These are phyloP conservation scores for Gavia stellata DNA, from an alignment of 2,113 vertebrate genomes.

Conservation along the genomic window DNA sequence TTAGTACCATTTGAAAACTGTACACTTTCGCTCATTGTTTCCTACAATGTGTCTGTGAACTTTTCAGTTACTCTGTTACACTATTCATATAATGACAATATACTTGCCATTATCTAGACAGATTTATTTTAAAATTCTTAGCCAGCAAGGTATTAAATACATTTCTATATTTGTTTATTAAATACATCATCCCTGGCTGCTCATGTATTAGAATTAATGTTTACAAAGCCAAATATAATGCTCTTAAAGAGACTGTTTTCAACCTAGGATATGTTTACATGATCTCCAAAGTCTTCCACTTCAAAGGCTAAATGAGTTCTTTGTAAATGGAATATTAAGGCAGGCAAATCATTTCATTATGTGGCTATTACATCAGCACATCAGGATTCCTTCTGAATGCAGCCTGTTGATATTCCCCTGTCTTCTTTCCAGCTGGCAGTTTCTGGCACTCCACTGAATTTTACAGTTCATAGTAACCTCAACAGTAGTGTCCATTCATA, in stretches of 20 bases:
- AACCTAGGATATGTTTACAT: slow-evolving; percentile 68
- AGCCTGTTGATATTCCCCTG: slow-evolving; percentile 62
- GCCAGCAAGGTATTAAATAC: background rate
- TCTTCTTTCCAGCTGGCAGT: slow-evolving; percentile 58
- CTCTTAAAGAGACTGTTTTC: slow-evolving; percentile 50
- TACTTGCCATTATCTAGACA: slow-evolving; percentile 43
- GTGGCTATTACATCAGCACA: slow-evolving; percentile 69
- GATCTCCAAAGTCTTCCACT: slow-evolving; percentile 67
- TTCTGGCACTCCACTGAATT: slow-evolving; percentile 48
- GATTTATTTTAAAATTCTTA: background rate
- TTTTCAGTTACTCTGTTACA: slow-evolving; percentile 12
- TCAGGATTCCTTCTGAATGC: slow-evolving; percentile 72
- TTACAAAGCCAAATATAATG: slow-evolving; percentile 49
- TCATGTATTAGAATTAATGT: slow-evolving; percentile 38
- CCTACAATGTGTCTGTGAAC: background rate
- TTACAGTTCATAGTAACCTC: slow-evolving; percentile 51
- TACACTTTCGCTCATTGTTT: background rate
- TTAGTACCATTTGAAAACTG: background rate
- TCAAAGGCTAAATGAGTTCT: slow-evolving; percentile 70
- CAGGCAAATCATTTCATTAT: slow-evolving; percentile 70
- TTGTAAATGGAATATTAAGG: slow-evolving; percentile 64
- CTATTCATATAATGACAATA: slow-evolving; percentile 2
- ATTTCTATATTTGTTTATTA: background rate
- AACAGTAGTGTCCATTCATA: slow-evolving; percentile 69
- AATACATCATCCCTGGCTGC: background rate